A percentile compares a stretch with the other conserved stretches of the same genome.
These are phyloP conservation scores for Picus viridis DNA, from an alignment of 2,797 vertebrate species.

Conservation along the genomic window DNA sequence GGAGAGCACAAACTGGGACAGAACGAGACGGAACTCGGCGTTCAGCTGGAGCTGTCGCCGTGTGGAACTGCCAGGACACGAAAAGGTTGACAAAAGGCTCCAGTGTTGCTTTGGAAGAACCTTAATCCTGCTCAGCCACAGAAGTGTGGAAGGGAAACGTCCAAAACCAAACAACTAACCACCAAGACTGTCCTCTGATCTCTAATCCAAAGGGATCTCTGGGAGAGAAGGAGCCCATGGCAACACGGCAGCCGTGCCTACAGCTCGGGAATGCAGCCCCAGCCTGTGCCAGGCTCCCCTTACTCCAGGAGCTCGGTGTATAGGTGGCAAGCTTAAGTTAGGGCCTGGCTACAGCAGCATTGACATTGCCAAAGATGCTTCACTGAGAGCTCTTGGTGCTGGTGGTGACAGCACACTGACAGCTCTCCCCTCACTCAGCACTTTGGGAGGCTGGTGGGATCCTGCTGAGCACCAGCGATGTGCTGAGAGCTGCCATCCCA, in stretches of 20 bases:
- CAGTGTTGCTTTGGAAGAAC: background rate
- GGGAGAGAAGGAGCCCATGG: background rate
- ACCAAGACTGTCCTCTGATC: background rate
- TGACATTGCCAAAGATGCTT: background rate
- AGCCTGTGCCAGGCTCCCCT: background rate
- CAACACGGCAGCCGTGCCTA: background rate
- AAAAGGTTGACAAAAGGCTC: conserved; percentile 7
- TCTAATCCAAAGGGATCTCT: background rate
- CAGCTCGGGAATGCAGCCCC: background rate
- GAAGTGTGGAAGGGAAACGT: background rate
- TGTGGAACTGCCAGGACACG: background rate
- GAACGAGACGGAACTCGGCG: background rate
- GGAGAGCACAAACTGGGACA: background rate
- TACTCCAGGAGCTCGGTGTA: background rate
- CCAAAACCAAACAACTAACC: background rate
- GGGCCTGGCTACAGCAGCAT: background rate
- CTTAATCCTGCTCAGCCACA: background rate
- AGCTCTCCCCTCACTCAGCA: background rate
- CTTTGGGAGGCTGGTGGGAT: background rate
- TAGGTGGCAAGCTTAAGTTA: background rate
- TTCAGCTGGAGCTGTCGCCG: background rate
- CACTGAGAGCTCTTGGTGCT: background rate
- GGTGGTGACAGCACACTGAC: fast-evolving
- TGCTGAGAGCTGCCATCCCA: background rate
- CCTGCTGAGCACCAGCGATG: background rate